Conservation (phyloP, 2,113 vertebrate genomes). For the Sorex fumeus region DNA sequence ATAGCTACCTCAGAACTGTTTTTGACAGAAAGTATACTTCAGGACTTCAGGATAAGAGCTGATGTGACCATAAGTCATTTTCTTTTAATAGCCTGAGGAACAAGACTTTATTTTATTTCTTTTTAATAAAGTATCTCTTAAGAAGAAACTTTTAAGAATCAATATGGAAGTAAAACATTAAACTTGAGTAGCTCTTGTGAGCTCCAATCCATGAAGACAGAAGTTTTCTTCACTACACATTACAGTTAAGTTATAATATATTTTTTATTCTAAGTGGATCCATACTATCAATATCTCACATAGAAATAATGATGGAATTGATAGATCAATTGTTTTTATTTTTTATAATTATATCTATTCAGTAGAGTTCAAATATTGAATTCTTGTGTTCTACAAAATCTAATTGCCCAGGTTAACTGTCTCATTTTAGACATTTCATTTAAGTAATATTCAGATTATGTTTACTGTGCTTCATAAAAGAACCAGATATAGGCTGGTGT, state of each 20-base stretch:
- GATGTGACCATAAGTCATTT: conserved; percentile 15
- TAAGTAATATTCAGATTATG: conserved; percentile 74
- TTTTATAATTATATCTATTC: not conserved
- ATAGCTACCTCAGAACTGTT: not conserved
- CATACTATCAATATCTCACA: not conserved
- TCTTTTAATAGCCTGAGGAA: conserved; percentile 17
- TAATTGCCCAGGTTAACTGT: conserved; percentile 73
- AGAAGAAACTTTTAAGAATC: conserved; percentile 2
- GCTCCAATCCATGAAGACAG: conserved; percentile 8
- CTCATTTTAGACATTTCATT: conserved; percentile 78
- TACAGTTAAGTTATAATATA: conserved; percentile 34
- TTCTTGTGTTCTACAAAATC: conserved; percentile 74
- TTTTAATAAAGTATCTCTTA: conserved; percentile 2
- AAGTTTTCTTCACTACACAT: not conserved
- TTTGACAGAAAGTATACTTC: conserved; percentile 9
- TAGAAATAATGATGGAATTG: conserved; percentile 23
- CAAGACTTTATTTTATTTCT: conserved; percentile 32
- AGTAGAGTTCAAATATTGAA: conserved; percentile 45
- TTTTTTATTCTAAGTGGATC: conserved; percentile 39
- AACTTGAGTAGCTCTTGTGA: conserved; percentile 22
- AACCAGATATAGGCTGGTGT: too few species aligned
- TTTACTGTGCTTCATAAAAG: conserved; percentile 79
- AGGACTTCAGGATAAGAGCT: conserved; percentile 26
- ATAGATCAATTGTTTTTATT: conserved; percentile 46
- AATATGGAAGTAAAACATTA: not conserved